Evolutionary conservation across 2,797 vertebrate species (phyloP), one percentile per base, ranked within the genome.

Genomic region (Danio choprae): DNA sequence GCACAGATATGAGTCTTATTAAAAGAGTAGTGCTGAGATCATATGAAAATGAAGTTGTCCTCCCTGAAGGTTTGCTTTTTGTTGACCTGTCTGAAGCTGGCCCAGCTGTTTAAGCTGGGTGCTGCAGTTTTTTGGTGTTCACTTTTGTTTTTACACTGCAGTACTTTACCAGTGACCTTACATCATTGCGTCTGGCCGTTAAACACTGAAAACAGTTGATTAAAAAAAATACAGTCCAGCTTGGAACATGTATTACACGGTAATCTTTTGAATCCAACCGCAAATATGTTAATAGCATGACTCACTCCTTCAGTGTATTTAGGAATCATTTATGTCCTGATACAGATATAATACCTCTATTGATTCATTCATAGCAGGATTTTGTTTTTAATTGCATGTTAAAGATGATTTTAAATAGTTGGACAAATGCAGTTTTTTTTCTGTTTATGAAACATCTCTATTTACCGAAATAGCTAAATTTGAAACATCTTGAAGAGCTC

Each of bases 211-310:
- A 74, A 58, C 63, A n/a, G 15, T 50, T 63, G 48, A 70, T 53
- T 29, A 1, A 29, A 29, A 43, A 55, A 79, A 71, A 22, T 67
- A 15, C 51, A 77, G 40, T 67, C 41, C 63, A 10, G 41, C 36
- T 38, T 68, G 51, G 16, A 68, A 41, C 11, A 13, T 58, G 64
- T 10, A 48, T 75, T 58, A 58, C 20, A 29, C 22, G 38, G 51
- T 56, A 22, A 58, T 77, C 75, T 55, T 58, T 38, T 59, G 16
- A 77, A 77, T 77, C 75, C 53, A 68, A 46, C 41, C 43, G 48
- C 75, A 77, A 77, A 59, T 77, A 77, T 68, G 63, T 40, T 77
- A 63, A 59, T 77, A 11, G 75, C 22, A 58, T 77, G 75, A 77
- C 51, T 77, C 75, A 68, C 63, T 44, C 16, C 41, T 77, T 77